Conservation (phyloP, 2,113 vertebrate genomes). For the Gymnobelideus leadbeateri region DNA sequence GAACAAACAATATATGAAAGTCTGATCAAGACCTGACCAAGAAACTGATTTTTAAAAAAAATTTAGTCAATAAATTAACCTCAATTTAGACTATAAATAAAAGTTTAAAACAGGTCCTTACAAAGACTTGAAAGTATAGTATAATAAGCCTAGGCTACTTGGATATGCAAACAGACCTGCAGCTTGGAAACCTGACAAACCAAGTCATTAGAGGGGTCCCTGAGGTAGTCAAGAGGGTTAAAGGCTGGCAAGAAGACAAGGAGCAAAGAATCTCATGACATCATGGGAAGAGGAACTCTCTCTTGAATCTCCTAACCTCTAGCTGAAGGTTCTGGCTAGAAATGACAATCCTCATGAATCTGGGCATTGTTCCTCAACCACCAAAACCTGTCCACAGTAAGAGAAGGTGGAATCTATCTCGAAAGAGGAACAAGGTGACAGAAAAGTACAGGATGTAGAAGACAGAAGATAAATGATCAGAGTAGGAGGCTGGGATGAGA, state of each 20-base stretch:
- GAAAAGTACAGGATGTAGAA: background rate
- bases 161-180: slow-evolving; percentile 1
- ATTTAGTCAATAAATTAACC: background rate
- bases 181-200: background rate
- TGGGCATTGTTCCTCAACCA: background rate
- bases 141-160: background rate
- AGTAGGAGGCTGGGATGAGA: background rate
- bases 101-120: background rate
- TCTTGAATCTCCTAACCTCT: slow-evolving; percentile 6
- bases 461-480: background rate
- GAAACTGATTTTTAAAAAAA: background rate
- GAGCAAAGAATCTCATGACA: background rate
- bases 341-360: background rate
- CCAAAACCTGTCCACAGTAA: background rate
- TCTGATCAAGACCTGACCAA: slow-evolving; percentile 10
- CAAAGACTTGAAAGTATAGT: background rate
- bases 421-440: background rate
- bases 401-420: background rate
- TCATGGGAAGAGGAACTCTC: slow-evolving; percentile 1
- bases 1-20: slow-evolving; percentile 36
- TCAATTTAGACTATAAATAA: background rate
- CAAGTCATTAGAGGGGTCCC: slow-evolving; percentile 1
- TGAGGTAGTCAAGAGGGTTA: slow-evolving; percentile 3
- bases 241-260: slow-evolving; percentile 1
- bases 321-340: background rate